Conservation (phyloP, 2,888 invertebrate species). For the Chloromyia formosa region DNA sequence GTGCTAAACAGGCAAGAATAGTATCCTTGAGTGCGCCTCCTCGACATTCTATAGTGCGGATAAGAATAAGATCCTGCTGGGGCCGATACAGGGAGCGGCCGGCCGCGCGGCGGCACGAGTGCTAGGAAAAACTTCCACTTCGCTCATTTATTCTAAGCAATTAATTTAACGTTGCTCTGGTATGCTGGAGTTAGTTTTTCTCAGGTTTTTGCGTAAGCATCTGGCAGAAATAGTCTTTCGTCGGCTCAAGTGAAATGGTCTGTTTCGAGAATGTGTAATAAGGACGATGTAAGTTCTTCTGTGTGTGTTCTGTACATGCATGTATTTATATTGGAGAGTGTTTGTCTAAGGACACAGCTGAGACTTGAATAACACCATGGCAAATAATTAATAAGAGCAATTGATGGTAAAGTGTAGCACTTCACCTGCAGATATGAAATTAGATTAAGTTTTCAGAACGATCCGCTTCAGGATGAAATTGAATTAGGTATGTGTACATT, state of each 20-base stretch:
- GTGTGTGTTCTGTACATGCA: neutral
- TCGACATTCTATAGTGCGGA: too few relatives aligned
- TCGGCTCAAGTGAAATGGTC: neutral
- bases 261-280: neutral
- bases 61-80: too few relatives aligned
- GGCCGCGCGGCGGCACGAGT: neutral
- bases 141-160: slow-evolving; percentile 37
- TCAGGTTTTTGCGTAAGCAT: slow-evolving; percentile 24
- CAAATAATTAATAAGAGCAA: slow-evolving; percentile 39
- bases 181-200: slow-evolving; percentile 26
- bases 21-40: neutral
- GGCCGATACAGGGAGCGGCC: too few relatives aligned
- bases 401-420: slow-evolving; percentile 33
- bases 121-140: neutral
- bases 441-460: slow-evolving; percentile 15
- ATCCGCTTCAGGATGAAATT: slow-evolving; percentile 7
- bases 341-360: neutral
- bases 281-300: neutral
- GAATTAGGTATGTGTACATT: slow-evolving; percentile 3
- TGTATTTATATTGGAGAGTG: neutral
- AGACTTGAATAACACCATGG: slow-evolving; percentile 20
- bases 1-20: neutral
- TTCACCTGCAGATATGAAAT: slow-evolving; percentile 35
- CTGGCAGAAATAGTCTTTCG: slow-evolving; percentile 24
- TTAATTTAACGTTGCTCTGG: slow-evolving; percentile 24